Conservation (phyloP, 2,113 vertebrate genomes). For the Aspidoscelis tigris region DNA sequence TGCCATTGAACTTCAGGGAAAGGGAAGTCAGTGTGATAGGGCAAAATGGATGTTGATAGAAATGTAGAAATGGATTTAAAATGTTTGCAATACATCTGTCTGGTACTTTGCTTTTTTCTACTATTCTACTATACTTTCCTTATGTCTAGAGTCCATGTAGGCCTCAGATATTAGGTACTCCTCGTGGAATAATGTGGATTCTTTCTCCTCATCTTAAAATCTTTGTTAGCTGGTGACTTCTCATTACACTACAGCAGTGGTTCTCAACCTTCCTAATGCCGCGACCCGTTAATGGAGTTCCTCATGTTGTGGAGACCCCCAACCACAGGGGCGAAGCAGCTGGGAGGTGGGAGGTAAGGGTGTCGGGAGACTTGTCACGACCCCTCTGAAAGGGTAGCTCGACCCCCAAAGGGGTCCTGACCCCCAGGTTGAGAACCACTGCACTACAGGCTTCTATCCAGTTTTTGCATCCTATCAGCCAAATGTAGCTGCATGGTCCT, state of each 20-base stretch:
- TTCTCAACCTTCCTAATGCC: no score
- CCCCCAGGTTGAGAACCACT: no score
- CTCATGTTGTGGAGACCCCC: no score
- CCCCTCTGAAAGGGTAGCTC: no score
- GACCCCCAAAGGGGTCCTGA: no score
- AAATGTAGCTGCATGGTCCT: not conserved
- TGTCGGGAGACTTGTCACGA: no score
- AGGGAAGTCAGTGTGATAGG: not conserved
- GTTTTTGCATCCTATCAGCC: not conserved
- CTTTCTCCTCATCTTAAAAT: not conserved
- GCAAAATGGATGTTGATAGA: not conserved
- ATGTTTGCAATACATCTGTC: not conserved
- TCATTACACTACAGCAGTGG: no score
- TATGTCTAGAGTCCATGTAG: not conserved
- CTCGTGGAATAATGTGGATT: not conserved
- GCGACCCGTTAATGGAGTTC: no score
- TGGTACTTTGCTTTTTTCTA: not conserved
- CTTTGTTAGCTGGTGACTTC: not conserved
- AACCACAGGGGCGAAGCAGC: no score
- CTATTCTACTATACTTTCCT: not conserved
- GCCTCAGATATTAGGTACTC: not conserved
- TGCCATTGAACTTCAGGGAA: not conserved
- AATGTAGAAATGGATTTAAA: not conserved
- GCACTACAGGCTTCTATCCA: not conserved
- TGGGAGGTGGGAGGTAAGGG: no score